Percentiles rank a stretch among this genome's conserved stretches.
These are phyloP conservation scores for Loris lydekkerianus DNA, from an alignment of 2,797 vertebrate species.

Conservation along the genomic window DNA sequence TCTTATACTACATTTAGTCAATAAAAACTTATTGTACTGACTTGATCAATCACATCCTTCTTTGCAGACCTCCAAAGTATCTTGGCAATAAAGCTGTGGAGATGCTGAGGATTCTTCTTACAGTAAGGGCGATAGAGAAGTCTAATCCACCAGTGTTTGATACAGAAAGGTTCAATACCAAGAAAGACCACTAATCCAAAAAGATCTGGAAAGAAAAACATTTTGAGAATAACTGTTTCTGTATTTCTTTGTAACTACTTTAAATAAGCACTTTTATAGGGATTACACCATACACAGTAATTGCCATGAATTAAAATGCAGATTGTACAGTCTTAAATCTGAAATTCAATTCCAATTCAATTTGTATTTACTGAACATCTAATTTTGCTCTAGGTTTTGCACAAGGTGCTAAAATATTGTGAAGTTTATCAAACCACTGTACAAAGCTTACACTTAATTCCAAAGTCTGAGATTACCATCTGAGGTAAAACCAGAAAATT, in stretches of 20 bases:
- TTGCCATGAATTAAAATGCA: slow-evolving; percentile 2
- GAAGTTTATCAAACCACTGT: not conserved
- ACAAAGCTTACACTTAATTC: slow-evolving; percentile 10
- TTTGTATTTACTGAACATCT: not conserved
- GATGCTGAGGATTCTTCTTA: slow-evolving; percentile 93
- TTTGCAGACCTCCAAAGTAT: slow-evolving; percentile 98
- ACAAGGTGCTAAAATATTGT: not conserved
- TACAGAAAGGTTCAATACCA: slow-evolving; percentile 98
- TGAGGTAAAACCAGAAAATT: slow-evolving; percentile 5
- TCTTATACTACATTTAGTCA: not conserved
- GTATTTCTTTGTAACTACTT: not conserved
- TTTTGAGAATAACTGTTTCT: not conserved
- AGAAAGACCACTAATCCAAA: slow-evolving; percentile 98
- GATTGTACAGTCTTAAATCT: not conserved
- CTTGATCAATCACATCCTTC: slow-evolving; percentile 99
- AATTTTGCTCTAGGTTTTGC: slow-evolving; percentile 5
- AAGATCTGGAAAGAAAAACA: slow-evolving; percentile 91
- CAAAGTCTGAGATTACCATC: not conserved
- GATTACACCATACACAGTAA: not conserved
- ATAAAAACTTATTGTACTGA: slow-evolving; percentile 84
- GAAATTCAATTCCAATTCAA: slow-evolving; percentile 25
- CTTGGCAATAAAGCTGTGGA: slow-evolving; percentile 94
- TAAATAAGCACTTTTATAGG: not conserved
- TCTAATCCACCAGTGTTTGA: slow-evolving; percentile 98
- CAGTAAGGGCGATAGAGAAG: slow-evolving; percentile 97